Evolutionary conservation across 2,888 invertebrate genomes (phyloP), one percentile per base, ranked within the genome.

Genomic region (Leptothorax acervorum): DNA sequence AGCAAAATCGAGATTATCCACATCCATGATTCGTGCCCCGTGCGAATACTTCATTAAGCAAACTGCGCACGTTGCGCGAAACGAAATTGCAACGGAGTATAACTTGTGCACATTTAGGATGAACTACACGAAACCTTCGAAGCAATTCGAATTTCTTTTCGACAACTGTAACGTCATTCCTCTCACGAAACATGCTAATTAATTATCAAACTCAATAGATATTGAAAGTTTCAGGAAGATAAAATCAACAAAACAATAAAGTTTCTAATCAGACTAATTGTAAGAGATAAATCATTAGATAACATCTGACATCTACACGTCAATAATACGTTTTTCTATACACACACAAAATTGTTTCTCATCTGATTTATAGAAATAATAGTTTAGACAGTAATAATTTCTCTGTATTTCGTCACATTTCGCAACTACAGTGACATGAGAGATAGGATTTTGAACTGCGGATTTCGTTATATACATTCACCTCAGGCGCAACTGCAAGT

Each of bases 21-120:
- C 79, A 11, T 88, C 83, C 78, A 66, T 74, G 85, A 89, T 88
- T 89, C 89, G 89, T 81, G 73, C 71, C 85, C 87, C 89, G 84
- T 90, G 84, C 89, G 76, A 76, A 87, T 78, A 85, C 89, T 90
- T 90, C 89, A 90, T 90, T 90, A 90, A 83, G 87, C 71, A 87
- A 84, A 82, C 84, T 82, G 87, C 53, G 79, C 89, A 63, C 83
- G 87, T 82, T 79, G 74, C 45, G 18, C 48, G 66, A 45, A 51
- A 65, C 31, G 53, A 71, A 79, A 73, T 88, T 82, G 68, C 68
- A 70, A 23, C 57, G 11, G 18, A 48, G 45, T 35, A 18, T 71
- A 78, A 78, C 66, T 55, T 53, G 73, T 15, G n/a, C 55, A 23
- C 57, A 31, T 79, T 70, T 57, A n/a, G 57, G 5, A 31, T 31